Evolutionary conservation across 1,140 invertebrate genomes (phyloP), one percentile per base, ranked within the genome.

Genomic region (Trichonephila clavata): DNA sequence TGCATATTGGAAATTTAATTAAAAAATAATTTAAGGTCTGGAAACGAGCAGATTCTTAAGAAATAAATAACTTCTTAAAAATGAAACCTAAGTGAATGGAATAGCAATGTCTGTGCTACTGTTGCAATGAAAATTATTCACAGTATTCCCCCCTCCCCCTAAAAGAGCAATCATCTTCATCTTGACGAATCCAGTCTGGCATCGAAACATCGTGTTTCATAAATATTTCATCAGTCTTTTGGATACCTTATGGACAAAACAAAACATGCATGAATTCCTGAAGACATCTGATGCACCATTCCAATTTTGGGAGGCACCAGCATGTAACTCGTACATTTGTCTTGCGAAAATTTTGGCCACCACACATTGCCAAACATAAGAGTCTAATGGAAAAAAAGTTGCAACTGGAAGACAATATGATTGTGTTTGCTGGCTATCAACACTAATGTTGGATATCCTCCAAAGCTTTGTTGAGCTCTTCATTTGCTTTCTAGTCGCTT

Each of bases 341-440:
- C 32, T 16, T 32, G 18, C 32, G 71, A 77, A 77, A 77, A 77
- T 39, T 77, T 77, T 68, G 68, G 68, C 71, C 13, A 6, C 65
- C 65, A 68, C 65, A 68, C 24, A 5, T 16, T 39, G 27, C 27
- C 71, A 39, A 27, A 77, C 27, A 77, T 68, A 39, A 39, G 7
- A 32, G 71, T 77, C 18, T 20, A 68, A 68, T 68, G 65, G 10
- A 50, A 50, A 59, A 57, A 83, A n/a, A 10, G 81, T 83, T 59
- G 60, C 57, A 86, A 86, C 60, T 86, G 84, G 59, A 86, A 86
- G 84, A 86, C 84, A 50, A 86, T 86, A 27, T 21, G 57, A 59
- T 57, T 81, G 39, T 77, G 27, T 16, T 77, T 39, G 6, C 32
- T 13, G 32, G 71, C 71, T 77, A 18, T 24, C 21, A 14, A 59